phyloP scores from a whole-genome alignment of 2,113 vertebrate species.

The Halcyon senegalensis region DNA sequence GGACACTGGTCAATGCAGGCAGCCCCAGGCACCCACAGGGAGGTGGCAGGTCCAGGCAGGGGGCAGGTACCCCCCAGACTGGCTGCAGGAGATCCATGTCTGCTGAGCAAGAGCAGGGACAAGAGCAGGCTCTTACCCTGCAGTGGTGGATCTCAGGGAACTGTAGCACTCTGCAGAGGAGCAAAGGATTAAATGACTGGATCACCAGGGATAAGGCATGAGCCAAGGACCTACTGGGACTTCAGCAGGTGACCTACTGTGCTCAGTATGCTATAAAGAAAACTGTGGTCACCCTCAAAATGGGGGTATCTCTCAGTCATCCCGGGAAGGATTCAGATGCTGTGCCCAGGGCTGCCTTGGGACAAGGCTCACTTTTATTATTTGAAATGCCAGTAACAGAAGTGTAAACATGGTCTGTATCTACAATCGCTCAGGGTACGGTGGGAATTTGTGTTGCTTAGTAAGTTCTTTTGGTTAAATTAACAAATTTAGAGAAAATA shows the following conservation, averaged over 20 bases:
- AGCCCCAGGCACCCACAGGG: accelerated
- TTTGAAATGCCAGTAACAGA: neutral
- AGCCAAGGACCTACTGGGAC: neutral
- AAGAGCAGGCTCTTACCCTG: neutral
- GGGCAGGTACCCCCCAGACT: neutral
- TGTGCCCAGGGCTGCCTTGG: neutral
- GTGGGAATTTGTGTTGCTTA: neutral
- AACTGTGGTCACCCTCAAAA: neutral
- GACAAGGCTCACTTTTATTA: neutral
- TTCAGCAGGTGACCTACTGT: neutral
- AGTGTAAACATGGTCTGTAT: neutral
- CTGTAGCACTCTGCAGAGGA: neutral
- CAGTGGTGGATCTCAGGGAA: neutral
- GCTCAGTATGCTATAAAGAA: neutral
- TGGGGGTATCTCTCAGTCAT: neutral
- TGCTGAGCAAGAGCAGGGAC: neutral
- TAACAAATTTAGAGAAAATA: neutral
- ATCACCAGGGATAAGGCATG: neutral
- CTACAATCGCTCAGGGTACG: neutral
- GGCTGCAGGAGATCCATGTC: neutral
- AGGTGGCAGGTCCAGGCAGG: neutral
- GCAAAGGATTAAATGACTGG: neutral
- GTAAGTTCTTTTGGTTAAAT: neutral
- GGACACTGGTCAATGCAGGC: accelerated
- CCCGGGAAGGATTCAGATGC: neutral